Percentiles rank a stretch among this genome's conserved stretches.
phyloP scores from a whole-genome alignment of 1,140 invertebrate genomes.

The Plodia interpunctella region DNA sequence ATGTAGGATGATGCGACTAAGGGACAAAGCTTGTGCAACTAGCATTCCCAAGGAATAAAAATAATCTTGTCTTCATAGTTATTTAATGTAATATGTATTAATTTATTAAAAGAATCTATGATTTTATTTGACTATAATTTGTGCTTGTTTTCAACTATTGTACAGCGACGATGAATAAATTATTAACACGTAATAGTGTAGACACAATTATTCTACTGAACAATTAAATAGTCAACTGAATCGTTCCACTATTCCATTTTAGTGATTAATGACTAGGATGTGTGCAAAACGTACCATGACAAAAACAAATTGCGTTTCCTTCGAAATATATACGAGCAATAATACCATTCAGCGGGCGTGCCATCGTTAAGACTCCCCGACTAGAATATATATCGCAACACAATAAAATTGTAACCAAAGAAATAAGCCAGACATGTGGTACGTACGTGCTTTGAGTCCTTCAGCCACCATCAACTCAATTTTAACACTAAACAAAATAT shows the following conservation, averaged over 20 bases:
- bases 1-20: too few species aligned
- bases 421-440: constrained; percentile 34
- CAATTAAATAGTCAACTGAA: not conserved
- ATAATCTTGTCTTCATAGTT: too few species aligned
- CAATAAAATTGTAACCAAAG: constrained; percentile 33
- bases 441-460: constrained; percentile 31
- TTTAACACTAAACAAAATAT: not conserved
- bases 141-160: too few species aligned
- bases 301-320: constrained; percentile 22
- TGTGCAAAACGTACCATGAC: constrained; percentile 14
- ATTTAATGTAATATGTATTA: too few species aligned
- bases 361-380: constrained; percentile 28
- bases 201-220: too few species aligned
- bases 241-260: not conserved
- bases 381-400: constrained; percentile 28
- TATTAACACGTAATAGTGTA: too few species aligned
- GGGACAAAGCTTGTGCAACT: too few species aligned
- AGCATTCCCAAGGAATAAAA: too few species aligned
- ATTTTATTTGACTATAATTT: too few species aligned
- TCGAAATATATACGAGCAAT: constrained; percentile 14
- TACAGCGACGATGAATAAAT: too few species aligned
- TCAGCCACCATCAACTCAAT: not conserved
- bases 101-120: too few species aligned
- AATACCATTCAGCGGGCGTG: constrained; percentile 30
- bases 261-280: constrained; percentile 11